Base-by-base conservation (phyloP, 1,140 invertebrate genomes). In the Linepithema humile region DNA sequence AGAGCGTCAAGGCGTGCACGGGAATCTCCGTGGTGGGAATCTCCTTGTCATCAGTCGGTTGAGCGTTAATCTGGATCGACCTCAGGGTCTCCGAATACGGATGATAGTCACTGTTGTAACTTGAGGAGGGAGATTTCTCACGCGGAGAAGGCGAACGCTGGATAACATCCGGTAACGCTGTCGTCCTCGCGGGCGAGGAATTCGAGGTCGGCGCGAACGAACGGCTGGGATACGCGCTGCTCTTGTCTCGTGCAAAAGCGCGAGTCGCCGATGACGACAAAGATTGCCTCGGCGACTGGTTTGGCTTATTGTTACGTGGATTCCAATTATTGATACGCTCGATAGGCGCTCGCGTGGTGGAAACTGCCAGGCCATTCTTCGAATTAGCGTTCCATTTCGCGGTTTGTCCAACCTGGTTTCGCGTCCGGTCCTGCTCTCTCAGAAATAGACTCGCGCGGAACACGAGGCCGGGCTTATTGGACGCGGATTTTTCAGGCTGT, bases 31-130 rank as follows among this genome's bases (percentile, higher is more conserved):
- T 91, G 5, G 87, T 87, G 17, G 62, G 75, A n/a, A n/a, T n/a
- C n/a, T n/a, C n/a, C n/a, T 12, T 69, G 64, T 29, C 7, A 20
- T 26, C 10, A 35, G 15, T n/a, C 43, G 43, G 17, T 2, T 9
- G 78, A 15, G 70, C 35, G 17, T 72, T 85, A 6, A 80, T 85
- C 32, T 93, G 92, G 38, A 92, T 92, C 9, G 91, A 92, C 26
- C 86, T 89, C 2, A 92, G 64, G 0, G 91, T 91, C 43, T 91
- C 89, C 3, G 74, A 75, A 23, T 93, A 91, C 0, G 91, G 89
- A 80, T 43, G 64, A 29, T 89, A 87, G 74, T 93, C 87, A 17
- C 75, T 86, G 65, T 83, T 45, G 29, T 88, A 32, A 55, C 1
- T 26, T 32, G 45, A 45, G 17, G 9, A 23, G 26, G 40, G 12